These are phyloP conservation scores for Corydoras maculifer DNA, from an alignment of 2,113 vertebrate genomes.

Conservation along the genomic window DNA sequence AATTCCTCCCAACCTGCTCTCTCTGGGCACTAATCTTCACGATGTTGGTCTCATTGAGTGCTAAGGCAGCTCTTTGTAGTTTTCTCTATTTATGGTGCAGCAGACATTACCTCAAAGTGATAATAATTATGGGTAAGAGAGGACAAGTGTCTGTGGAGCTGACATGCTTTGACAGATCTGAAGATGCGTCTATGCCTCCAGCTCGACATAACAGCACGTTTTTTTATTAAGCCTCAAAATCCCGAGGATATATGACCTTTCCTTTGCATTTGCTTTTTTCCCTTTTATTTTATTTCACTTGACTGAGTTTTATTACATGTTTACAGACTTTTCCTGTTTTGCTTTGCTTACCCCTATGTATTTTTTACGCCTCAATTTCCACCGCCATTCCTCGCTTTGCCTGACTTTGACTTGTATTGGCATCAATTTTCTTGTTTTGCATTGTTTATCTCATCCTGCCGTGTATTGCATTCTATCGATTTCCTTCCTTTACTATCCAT, in stretches of 20 bases:
- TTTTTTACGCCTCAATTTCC: background rate
- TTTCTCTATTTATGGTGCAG: background rate
- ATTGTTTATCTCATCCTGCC: too few relatives aligned
- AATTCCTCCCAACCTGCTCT: conserved; percentile 7
- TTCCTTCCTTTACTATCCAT: too few relatives aligned
- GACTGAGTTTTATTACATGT: background rate
- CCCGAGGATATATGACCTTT: background rate
- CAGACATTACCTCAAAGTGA: conserved; percentile 20
- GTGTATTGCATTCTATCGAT: too few relatives aligned
- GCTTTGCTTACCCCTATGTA: background rate
- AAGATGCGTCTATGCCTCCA: background rate
- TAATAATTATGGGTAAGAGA: conserved; percentile 22
- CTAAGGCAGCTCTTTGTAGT: background rate
- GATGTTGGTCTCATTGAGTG: conserved; percentile 32
- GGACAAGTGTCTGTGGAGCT: conserved; percentile 13
- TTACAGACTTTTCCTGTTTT: background rate
- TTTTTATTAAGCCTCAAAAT: too few relatives aligned
- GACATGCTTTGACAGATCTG: conserved; percentile 3
- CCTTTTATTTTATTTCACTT: background rate
- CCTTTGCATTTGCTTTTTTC: background rate
- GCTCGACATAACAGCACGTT: too few relatives aligned
- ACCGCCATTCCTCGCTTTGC: background rate
- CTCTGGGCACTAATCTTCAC: background rate
- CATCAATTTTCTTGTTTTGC: too few relatives aligned
- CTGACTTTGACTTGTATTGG: background rate